Evolutionary conservation across 64 coral and sea anemone genomes (phyloP).

Genomic region (Porites australiensis): DNA sequence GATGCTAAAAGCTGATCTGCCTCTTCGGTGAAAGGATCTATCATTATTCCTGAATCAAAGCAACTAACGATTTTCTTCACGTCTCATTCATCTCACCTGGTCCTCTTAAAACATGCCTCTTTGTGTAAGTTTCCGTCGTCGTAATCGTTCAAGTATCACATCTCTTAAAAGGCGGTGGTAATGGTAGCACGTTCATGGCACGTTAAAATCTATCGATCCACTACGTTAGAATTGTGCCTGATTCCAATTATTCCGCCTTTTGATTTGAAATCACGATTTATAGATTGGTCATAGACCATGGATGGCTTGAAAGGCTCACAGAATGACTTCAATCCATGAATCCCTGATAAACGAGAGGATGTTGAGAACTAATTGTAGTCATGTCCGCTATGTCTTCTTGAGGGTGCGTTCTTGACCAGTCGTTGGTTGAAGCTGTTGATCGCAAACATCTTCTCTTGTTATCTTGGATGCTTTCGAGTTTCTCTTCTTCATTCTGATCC

Average conservation of each 20-base stretch:
- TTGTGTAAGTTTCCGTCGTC: neutral
- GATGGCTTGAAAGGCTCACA: slow-evolving; percentile 12
- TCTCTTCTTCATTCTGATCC: too few relatives aligned
- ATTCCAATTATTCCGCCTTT: slow-evolving; percentile 50
- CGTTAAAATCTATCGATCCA: slow-evolving; percentile 33
- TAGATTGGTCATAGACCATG: slow-evolving; percentile 49
- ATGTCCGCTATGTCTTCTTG: slow-evolving; percentile 26
- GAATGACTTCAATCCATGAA: slow-evolving; percentile 29
- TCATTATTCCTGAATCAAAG: neutral
- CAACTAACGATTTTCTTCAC: neutral
- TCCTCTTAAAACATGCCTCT: neutral
- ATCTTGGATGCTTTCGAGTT: too few relatives aligned
- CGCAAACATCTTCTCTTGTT: too few relatives aligned
- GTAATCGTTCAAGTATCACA: neutral
- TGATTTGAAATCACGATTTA: slow-evolving; percentile 45
- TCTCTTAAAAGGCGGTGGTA: slow-evolving; percentile 10
- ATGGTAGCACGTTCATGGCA: slow-evolving; percentile 35
- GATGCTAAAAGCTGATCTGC: slow-evolving; percentile 2
- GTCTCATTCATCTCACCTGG: slow-evolving; percentile 36
- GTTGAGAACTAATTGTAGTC: neutral
- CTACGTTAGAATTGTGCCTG: neutral
- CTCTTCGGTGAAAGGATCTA: neutral
- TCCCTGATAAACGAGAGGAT: slow-evolving; percentile 1
- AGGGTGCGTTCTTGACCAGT: too few relatives aligned
- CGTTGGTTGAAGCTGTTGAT: too few relatives aligned